phyloP scores from a whole-genome alignment of 2,113 vertebrate species.

The Leptobrachium ailaonicum region DNA sequence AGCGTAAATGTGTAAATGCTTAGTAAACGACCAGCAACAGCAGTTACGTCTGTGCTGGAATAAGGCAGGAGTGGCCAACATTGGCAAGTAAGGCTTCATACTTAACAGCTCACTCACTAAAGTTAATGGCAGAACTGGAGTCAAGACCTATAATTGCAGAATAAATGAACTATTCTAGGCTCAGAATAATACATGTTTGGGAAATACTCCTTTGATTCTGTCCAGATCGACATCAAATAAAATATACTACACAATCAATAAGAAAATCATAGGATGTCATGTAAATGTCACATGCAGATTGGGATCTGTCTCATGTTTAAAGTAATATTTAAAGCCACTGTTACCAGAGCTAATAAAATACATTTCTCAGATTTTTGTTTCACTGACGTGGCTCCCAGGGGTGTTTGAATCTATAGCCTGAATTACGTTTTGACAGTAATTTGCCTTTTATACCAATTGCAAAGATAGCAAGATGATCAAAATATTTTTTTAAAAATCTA shows the following conservation, averaged over 20 bases:
- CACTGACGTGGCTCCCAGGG: not conserved
- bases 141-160: too few species aligned
- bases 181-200: too few species aligned
- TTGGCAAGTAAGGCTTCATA: too few species aligned
- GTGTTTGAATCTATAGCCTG: not conserved
- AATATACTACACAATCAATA: not conserved
- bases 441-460: not conserved
- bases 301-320: slow-evolving; percentile 6
- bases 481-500: not conserved
- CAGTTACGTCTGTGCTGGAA: too few species aligned
- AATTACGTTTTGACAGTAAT: slow-evolving; percentile 1
- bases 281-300: slow-evolving; percentile 7
- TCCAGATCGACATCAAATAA: not conserved
- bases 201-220: too few species aligned
- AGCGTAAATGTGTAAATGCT: too few species aligned
- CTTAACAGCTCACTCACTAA: too few species aligned
- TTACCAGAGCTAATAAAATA: not conserved
- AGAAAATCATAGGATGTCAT: not conserved
- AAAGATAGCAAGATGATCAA: not conserved
- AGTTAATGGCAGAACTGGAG: too few species aligned
- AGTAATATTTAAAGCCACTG: not conserved
- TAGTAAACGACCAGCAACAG: too few species aligned
- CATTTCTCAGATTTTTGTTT: not conserved
- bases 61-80: too few species aligned
- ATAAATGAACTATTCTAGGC: too few species aligned